These are phyloP conservation scores for Manis crassicaudata DNA, from an alignment of 2,797 vertebrate species.

Conservation along the genomic window DNA sequence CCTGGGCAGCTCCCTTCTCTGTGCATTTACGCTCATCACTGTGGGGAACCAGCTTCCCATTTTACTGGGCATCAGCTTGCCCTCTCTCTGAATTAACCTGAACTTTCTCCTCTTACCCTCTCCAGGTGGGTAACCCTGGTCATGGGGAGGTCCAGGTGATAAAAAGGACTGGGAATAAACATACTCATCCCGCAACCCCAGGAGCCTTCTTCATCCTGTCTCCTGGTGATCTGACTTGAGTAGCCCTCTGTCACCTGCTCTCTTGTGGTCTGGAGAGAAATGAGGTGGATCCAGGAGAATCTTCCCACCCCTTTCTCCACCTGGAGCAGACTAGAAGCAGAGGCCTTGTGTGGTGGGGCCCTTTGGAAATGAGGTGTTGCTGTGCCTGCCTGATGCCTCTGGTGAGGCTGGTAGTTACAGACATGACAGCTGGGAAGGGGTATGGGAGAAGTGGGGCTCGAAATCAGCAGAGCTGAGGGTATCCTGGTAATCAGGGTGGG, in stretches of 20 bases:
- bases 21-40: background rate
- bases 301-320: background rate
- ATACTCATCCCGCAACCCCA: background rate
- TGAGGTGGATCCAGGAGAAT: background rate
- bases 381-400: constrained; percentile 29
- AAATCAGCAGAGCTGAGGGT: constrained; percentile 42
- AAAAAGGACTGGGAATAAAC: background rate
- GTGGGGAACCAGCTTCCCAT: background rate
- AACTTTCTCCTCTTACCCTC: background rate
- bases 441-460: constrained; percentile 45
- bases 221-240: background rate
- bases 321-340: background rate
- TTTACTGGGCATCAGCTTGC: background rate
- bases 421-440: constrained; percentile 57
- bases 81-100: background rate
- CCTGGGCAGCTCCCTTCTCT: background rate
- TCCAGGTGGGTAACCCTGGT: background rate
- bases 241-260: background rate
- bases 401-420: constrained; percentile 75
- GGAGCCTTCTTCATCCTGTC: no score
- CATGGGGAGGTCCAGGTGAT: background rate
- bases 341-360: background rate
- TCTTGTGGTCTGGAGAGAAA: background rate
- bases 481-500: constrained; percentile 66
- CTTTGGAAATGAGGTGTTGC: constrained; percentile 66